Conservation (phyloP, 1,140 invertebrate genomes). For the Littorina saxatilis region DNA sequence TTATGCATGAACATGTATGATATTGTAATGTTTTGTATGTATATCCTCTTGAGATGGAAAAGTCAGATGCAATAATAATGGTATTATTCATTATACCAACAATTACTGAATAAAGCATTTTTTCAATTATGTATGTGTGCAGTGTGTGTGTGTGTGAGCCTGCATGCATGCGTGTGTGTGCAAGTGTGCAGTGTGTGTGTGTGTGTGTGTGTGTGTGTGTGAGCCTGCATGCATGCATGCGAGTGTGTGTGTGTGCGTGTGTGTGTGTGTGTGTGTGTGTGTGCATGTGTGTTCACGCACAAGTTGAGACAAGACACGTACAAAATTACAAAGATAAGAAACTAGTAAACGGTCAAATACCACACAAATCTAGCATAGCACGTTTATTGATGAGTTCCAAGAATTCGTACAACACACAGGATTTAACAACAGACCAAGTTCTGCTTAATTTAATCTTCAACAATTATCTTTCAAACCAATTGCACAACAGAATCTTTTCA, state of each 20-base stretch:
- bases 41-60: background rate
- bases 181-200: background rate
- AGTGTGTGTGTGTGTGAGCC: slow-evolving; percentile 5
- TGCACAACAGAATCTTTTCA: too few relatives aligned
- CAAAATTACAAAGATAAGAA: too few relatives aligned
- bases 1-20: background rate
- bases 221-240: background rate
- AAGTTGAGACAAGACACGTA: background rate
- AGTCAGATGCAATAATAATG: slow-evolving; percentile 13
- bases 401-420: too few relatives aligned
- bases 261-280: slow-evolving; percentile 9
- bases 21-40: background rate
- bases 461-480: too few relatives aligned
- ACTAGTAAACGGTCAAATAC: too few relatives aligned
- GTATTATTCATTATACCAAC: background rate
- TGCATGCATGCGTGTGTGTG: background rate
- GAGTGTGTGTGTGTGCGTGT: background rate
- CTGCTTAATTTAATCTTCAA: too few relatives aligned
- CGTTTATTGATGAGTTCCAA: too few relatives aligned
- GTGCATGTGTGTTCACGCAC: background rate
- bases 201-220: slow-evolving; percentile 28
- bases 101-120: background rate
- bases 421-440: too few relatives aligned
- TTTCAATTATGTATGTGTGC: background rate
- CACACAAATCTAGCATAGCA: too few relatives aligned